phyloP scores from a whole-genome alignment of 2,113 vertebrate genomes.

The Acanthochromis polyacanthus region DNA sequence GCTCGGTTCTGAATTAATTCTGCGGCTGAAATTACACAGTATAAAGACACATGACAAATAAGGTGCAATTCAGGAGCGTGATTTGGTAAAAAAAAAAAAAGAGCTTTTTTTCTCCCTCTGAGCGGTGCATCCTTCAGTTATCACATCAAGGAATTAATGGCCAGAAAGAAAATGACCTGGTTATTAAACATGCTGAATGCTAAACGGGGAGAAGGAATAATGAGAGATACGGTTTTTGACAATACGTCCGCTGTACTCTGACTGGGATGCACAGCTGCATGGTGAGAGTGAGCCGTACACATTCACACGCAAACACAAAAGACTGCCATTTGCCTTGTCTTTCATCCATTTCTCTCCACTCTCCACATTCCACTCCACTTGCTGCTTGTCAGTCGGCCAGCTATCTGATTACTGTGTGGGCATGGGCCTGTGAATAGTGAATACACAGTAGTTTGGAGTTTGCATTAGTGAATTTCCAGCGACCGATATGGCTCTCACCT shows the following conservation, averaged over 20 bases:
- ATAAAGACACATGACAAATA: slow-evolving; percentile 76
- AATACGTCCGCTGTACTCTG: slow-evolving; percentile 25
- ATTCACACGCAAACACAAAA: slow-evolving; percentile 38
- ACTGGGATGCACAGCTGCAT: slow-evolving; percentile 21
- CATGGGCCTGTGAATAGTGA: slow-evolving; percentile 69
- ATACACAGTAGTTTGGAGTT: slow-evolving; percentile 68
- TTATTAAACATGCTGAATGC: slow-evolving; percentile 65
- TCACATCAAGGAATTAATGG: slow-evolving; percentile 49
- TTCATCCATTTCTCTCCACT: slow-evolving; percentile 64
- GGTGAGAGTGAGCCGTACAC: slow-evolving; percentile 19
- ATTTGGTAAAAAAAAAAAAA: slow-evolving; percentile 14
- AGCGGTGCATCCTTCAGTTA: slow-evolving; percentile 53
- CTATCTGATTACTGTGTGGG: slow-evolving; percentile 73
- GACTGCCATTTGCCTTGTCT: slow-evolving; percentile 48
- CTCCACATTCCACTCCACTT: slow-evolving; percentile 58
- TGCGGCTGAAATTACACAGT: slow-evolving; percentile 64
- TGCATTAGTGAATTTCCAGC: slow-evolving; percentile 73
- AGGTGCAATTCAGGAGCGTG: slow-evolving; percentile 51
- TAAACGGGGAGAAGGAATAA: slow-evolving; percentile 30
- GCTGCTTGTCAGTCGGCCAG: slow-evolving; percentile 69
- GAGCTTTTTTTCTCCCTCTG: slow-evolving; percentile 36
- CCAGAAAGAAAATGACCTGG: slow-evolving; percentile 61
- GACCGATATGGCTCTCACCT: slow-evolving; percentile 83
- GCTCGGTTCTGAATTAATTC: slow-evolving; percentile 64
- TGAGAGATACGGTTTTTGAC: slow-evolving; percentile 40